Conservation (phyloP, 2,888 invertebrate genomes). For the Hemistola chrysoprasaria region DNA sequence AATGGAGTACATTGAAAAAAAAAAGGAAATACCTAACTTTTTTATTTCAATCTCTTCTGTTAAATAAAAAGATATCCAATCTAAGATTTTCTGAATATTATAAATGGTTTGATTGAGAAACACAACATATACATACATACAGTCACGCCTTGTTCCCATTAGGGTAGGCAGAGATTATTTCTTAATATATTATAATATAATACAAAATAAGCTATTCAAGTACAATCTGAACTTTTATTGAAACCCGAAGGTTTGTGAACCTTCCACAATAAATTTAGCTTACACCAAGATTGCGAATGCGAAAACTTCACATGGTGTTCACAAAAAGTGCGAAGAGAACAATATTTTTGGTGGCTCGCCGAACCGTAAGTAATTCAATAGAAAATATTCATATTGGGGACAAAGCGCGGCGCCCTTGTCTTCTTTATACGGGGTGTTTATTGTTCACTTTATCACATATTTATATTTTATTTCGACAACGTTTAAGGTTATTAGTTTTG, state of each 20-base stretch:
- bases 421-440: conserved; percentile 42
- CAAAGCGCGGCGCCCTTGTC: conserved; percentile 53
- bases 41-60: no score
- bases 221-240: no score
- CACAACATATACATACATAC: no score
- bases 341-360: conserved; percentile 77
- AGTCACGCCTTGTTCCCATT: no score
- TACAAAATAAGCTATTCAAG: no score
- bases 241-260: background rate
- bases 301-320: conserved; percentile 58
- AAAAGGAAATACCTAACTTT: no score
- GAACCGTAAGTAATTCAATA: conserved; percentile 80
- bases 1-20: no score
- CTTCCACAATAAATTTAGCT: conserved; percentile 20
- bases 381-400: conserved; percentile 80
- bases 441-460: conserved; percentile 12
- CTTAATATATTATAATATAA: no score
- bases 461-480: conserved; percentile 9
- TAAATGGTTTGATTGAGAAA: no score
- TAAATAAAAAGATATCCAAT: no score
- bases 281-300: conserved; percentile 34
- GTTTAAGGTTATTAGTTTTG: background rate
- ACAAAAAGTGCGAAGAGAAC: conserved; percentile 67
- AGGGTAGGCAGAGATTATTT: no score
- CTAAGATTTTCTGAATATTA: no score